Percentiles rank a stretch among this genome's conserved stretches.
Conservation (phyloP, 2,888 invertebrate genomes). For the Harpalus rufipes region DNA sequence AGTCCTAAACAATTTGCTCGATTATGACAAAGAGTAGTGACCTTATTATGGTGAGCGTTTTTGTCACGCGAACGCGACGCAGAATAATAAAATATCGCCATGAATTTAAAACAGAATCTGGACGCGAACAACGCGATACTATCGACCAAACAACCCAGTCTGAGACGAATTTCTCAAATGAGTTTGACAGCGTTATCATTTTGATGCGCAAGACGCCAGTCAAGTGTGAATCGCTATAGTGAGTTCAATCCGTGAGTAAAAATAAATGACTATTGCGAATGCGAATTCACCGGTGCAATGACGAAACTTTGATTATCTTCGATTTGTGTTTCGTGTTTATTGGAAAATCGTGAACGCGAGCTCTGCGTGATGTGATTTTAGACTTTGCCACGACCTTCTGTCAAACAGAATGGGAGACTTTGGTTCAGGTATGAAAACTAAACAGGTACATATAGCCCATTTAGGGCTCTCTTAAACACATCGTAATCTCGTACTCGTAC, state of each 20-base stretch:
- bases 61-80: constrained; percentile 37
- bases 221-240: constrained; percentile 32
- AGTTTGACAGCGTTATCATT: constrained; percentile 62
- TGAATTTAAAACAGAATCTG: constrained; percentile 54
- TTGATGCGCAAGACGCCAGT: constrained; percentile 45
- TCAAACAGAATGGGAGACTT: constrained; percentile 63
- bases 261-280: constrained; percentile 49
- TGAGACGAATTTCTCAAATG: constrained; percentile 55
- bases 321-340: constrained; percentile 65
- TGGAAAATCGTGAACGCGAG: constrained; percentile 56
- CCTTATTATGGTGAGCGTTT: constrained; percentile 24
- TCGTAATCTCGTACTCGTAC: constrained; percentile 6
- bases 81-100: constrained; percentile 55
- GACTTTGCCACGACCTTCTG: constrained; percentile 50
- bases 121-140: constrained; percentile 32
- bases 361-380: constrained; percentile 50
- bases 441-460: constrained; percentile 19
- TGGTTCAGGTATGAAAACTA: constrained; percentile 60
- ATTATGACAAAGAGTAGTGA: constrained; percentile 40
- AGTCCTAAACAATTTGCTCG: constrained; percentile 28
- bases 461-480: constrained; percentile 16
- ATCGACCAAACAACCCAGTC: constrained; percentile 60
- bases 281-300: constrained; percentile 33
- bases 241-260: constrained; percentile 18
- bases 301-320: constrained; percentile 52